Percentiles rank a stretch among this genome's conserved stretches.
These are phyloP conservation scores for Myioborus miniatus DNA, from an alignment of 2,797 vertebrate genomes.

Conservation along the genomic window DNA sequence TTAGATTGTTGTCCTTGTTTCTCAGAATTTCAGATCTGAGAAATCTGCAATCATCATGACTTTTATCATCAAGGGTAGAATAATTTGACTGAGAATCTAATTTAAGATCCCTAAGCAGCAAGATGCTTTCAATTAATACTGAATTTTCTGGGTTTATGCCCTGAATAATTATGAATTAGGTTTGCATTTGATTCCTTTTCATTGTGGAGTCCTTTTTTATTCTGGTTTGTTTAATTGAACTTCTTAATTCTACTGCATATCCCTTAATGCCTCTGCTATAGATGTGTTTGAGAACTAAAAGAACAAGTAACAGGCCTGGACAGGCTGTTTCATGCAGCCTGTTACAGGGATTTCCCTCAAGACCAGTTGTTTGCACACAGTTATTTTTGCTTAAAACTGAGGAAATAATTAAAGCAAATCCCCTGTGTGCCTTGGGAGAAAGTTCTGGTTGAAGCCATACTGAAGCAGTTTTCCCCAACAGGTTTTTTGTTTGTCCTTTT, in stretches of 20 bases:
- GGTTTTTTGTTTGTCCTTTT: not conserved
- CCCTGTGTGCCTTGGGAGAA: not conserved
- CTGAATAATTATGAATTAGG: not conserved
- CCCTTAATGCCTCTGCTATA: not conserved
- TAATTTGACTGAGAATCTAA: not conserved
- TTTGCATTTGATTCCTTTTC: not conserved
- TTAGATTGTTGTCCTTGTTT: not conserved
- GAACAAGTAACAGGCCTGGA: not conserved
- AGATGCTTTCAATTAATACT: not conserved
- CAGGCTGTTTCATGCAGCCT: conserved; percentile 11
- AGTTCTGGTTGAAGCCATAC: not conserved
- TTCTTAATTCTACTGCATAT: not conserved
- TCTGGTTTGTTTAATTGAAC: not conserved
- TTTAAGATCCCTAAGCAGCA: not conserved
- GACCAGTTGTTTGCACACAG: conserved; percentile 39
- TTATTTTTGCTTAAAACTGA: conserved; percentile 62
- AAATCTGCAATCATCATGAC: not conserved
- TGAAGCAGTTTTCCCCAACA: not conserved
- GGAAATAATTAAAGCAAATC: conserved; percentile 67
- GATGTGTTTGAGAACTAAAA: not conserved
- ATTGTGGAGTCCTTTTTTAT: not conserved
- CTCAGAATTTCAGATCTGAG: not conserved
- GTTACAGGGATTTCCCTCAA: not conserved
- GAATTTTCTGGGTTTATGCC: not conserved
- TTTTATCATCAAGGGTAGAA: not conserved